phyloP scores from a whole-genome alignment of 2,113 vertebrate species.

The Xiphorhynchus elegans region DNA sequence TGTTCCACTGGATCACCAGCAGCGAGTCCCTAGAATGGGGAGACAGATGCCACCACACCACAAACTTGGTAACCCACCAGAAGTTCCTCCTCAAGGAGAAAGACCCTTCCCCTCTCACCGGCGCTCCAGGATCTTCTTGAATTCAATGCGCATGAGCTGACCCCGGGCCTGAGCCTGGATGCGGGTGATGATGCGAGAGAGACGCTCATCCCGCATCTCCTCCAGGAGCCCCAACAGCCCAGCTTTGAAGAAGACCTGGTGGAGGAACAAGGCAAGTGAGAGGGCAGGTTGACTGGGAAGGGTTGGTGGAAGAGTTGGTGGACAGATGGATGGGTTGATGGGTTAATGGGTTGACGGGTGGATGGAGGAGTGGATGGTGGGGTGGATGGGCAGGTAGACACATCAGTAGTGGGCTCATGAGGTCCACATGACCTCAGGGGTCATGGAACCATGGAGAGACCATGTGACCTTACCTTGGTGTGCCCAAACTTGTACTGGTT shows the following conservation, averaged over 20 bases:
- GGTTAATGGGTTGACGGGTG: not conserved
- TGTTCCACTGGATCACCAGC: slow-evolving; percentile 91
- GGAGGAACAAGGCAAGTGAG: not conserved
- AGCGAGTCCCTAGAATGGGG: slow-evolving; percentile 81
- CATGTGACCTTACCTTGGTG: slow-evolving; percentile 73
- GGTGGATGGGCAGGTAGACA: not conserved
- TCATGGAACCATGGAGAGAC: not conserved
- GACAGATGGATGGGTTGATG: not conserved
- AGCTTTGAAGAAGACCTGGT: slow-evolving; percentile 86
- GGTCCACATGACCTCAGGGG: not conserved
- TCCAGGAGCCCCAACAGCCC: slow-evolving; percentile 88
- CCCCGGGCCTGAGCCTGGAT: slow-evolving; percentile 88
- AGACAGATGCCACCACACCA: not conserved
- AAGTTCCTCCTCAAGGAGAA: not conserved
- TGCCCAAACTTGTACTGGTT: slow-evolving; percentile 88
- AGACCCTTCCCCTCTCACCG: slow-evolving; percentile 26
- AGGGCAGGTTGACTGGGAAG: not conserved
- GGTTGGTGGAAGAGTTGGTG: not conserved
- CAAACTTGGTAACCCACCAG: not conserved
- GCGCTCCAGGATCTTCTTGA: slow-evolving; percentile 88
- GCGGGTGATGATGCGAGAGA: slow-evolving; percentile 88
- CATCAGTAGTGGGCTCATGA: too few relatives aligned
- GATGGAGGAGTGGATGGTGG: not conserved
- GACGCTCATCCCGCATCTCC: slow-evolving; percentile 89
- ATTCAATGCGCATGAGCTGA: slow-evolving; percentile 87